phyloP scores from a whole-genome alignment of 1,140 invertebrate genomes.

The Penaeus indicus region DNA sequence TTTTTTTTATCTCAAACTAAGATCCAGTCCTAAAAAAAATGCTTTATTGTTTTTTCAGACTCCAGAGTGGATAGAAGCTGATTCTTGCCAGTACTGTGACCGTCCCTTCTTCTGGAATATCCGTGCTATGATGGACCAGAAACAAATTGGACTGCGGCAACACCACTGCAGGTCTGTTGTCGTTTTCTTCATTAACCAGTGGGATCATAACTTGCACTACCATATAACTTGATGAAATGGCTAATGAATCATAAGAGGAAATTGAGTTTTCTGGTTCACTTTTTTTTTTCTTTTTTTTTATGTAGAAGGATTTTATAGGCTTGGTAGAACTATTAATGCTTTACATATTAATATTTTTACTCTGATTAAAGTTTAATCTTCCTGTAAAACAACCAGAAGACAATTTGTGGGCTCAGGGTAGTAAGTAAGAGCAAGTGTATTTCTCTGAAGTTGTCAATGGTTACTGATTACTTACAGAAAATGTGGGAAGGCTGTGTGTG shows the following conservation, averaged over 20 bases:
- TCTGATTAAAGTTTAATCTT: too few relatives aligned
- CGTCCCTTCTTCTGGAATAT: slow-evolving; percentile 99
- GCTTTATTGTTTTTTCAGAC: slow-evolving; percentile 75
- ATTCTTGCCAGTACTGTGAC: slow-evolving; percentile 92
- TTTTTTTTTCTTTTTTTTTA: too few relatives aligned
- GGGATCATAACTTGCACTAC: neutral
- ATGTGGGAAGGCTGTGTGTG: slow-evolving; percentile 95
- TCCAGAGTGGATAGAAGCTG: slow-evolving; percentile 93
- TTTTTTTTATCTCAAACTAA: neutral
- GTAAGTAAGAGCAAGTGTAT: too few relatives aligned
- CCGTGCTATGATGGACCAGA: slow-evolving; percentile 96
- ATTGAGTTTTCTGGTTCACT: too few relatives aligned
- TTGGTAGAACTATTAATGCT: too few relatives aligned
- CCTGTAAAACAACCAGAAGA: too few relatives aligned
- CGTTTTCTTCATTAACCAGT: neutral
- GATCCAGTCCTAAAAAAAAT: neutral
- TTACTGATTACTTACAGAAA: slow-evolving; percentile 69
- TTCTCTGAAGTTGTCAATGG: neutral
- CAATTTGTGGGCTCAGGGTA: too few relatives aligned
- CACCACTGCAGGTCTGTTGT: slow-evolving; percentile 79
- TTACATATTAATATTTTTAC: too few relatives aligned
- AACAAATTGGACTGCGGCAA: slow-evolving; percentile 90
- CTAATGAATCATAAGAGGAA: too few relatives aligned
- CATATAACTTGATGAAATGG: too few relatives aligned
- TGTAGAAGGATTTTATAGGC: too few relatives aligned